These are phyloP conservation scores for Blastobasis lacticolella DNA, from an alignment of 2,888 invertebrate species.

Conservation along the genomic window DNA sequence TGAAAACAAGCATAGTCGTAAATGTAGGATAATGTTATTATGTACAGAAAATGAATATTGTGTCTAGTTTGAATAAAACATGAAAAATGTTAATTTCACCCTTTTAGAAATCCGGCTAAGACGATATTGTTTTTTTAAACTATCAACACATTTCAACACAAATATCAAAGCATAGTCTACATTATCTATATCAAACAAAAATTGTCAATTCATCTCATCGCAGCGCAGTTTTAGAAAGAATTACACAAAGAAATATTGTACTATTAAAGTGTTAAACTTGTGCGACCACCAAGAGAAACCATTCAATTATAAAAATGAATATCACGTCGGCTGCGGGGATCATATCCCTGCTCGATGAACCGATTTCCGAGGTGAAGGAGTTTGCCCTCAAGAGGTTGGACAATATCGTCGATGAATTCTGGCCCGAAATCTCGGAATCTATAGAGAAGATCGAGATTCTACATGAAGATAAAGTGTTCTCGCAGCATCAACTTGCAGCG, in stretches of 20 bases:
- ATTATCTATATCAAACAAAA: constrained; percentile 39
- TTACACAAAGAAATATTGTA: constrained; percentile 18
- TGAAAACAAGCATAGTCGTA: no score
- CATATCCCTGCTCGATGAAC: constrained; percentile 95
- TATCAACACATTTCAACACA: no score
- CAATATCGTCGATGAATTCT: constrained; percentile 96
- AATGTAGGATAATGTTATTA: no score
- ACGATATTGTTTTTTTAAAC: no score
- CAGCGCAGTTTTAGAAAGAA: constrained; percentile 19
- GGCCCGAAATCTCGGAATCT: constrained; percentile 99
- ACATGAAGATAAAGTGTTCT: constrained; percentile 92
- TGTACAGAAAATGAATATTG: no score
- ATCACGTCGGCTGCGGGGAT: constrained; percentile 85
- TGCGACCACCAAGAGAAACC: constrained; percentile 1
- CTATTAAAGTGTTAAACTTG: neutral
- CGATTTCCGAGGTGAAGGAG: constrained; percentile 92
- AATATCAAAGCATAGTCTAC: neutral
- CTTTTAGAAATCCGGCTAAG: no score
- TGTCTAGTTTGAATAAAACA: no score
- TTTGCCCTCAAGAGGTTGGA: constrained; percentile 95
- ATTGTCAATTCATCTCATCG: constrained; percentile 61
- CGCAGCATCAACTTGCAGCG: constrained; percentile 93
- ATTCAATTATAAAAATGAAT: constrained; percentile 47
- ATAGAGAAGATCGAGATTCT: constrained; percentile 98
- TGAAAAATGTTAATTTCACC: no score